Evolutionary conservation across 2,888 invertebrate species (phyloP), one percentile per base, ranked within the genome.

Genomic region (Spodoptera picta): DNA sequence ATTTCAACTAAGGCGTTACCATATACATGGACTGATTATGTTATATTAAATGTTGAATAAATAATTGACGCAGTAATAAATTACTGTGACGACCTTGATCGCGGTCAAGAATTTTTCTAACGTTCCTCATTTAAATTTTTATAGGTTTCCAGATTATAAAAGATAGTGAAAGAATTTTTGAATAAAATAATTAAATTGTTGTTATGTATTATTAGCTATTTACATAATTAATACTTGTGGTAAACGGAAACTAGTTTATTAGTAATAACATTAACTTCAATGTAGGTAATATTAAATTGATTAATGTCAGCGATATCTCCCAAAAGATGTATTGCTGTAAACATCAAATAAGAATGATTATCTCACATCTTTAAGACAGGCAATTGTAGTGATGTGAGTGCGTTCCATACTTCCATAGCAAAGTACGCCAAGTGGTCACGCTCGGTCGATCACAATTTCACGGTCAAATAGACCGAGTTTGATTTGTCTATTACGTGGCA

Each of bases 381-480:
- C 54, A 73, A 61, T 56, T 65, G 63, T 48, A 60, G 55, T 77
- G 66, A 82, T 80, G 79, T 79, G 83, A 82, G 78, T 84, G 83
- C 83, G 84, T 87, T 84, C 83, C 80, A 73, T 73, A 77, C 83
- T 27, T 27, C 27, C 79, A 73, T 74, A 78, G 71, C 73, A 50
- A 75, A 83, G 84, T 88, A 89, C 85, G 90, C 87, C 84, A 87
- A 85, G 76, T 86, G 80, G 89, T 88, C 89, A 89, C 88, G 91
- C 90, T 85, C 84, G 83, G 83, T 85, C 86, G 86, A 86, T 87
- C 83, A 86, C 87, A 90, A 92, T 92, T 93, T 92, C 91, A 92
- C 89, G 92, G 92, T 89, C 90, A 93, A 90, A 92, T 86, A 89
- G 86, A 84, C 87, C 78, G 87, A 88, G 86, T 90, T 89, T 86